phyloP scores from a whole-genome alignment of 2,797 vertebrate genomes.

The Apodemus agrarius region DNA sequence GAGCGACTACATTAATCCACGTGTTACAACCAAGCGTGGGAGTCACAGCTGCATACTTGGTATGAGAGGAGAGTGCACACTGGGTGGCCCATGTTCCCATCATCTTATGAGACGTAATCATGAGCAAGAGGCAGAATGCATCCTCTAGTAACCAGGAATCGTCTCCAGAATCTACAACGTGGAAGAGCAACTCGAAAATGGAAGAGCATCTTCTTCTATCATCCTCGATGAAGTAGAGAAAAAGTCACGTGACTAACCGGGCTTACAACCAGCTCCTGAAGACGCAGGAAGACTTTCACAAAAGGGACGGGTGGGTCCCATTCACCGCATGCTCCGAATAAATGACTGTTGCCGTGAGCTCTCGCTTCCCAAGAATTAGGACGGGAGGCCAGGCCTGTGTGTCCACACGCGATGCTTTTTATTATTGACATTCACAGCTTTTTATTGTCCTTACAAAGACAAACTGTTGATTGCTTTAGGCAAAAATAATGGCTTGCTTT shows the following conservation, averaged over 20 bases:
- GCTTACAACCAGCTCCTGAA: not conserved
- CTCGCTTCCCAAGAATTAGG: not conserved
- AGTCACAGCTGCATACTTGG: not conserved
- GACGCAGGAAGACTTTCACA: not conserved
- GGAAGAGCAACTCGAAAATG: not conserved
- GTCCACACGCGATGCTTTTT: not conserved
- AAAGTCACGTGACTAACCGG: not conserved
- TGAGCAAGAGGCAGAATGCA: not conserved
- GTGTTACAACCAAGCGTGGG: not conserved
- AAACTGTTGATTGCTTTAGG: not conserved
- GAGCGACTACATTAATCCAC: not conserved
- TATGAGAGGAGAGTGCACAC: not conserved
- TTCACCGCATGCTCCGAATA: not conserved
- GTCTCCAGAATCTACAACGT: not conserved
- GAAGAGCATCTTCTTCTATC: not conserved
- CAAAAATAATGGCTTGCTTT: not conserved
- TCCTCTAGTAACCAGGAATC: not conserved
- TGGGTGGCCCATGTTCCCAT: not conserved
- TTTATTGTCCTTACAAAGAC: not conserved
- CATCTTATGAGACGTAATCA: not conserved
- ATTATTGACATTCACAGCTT: not conserved
- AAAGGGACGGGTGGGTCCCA: not conserved
- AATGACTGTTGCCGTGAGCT: fast-evolving
- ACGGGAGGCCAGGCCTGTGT: not conserved
- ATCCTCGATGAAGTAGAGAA: not conserved